Evolutionary conservation across 2,888 invertebrate species (phyloP).

Genomic region (Habroteleia sp.): DNA sequence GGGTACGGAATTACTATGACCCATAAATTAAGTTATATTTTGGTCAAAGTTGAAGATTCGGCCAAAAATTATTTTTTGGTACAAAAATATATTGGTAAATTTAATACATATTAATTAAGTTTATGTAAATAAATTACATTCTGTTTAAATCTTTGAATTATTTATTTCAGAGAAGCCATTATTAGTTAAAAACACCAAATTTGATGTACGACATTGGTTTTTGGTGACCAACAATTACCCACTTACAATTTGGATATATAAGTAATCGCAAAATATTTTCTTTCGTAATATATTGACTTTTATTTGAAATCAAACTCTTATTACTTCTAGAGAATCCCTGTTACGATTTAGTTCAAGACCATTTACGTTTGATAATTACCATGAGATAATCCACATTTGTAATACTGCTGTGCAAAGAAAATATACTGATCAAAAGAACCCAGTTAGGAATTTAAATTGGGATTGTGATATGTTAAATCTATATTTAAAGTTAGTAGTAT

Average conservation of each 20-base stretch:
- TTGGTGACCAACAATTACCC: conserved; percentile 89
- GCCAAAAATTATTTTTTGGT: conserved; percentile 87
- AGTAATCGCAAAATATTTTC: conserved; percentile 78
- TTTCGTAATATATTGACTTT: too few species aligned
- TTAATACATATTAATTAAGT: background rate
- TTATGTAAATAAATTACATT: too few species aligned
- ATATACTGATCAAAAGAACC: conserved; percentile 81
- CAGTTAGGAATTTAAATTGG: conserved; percentile 68
- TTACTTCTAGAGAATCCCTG: conserved; percentile 89
- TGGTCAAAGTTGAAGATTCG: conserved; percentile 84
- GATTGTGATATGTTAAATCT: conserved; percentile 77
- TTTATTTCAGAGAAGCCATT: conserved; percentile 87
- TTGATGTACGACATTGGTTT: conserved; percentile 95
- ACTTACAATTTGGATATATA: conserved; percentile 93
- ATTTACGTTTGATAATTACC: conserved; percentile 88
- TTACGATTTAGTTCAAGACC: conserved; percentile 92
- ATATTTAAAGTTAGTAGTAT: conserved; percentile 77
- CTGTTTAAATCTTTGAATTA: too few species aligned
- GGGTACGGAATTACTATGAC: conserved; percentile 92
- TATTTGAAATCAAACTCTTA: too few species aligned
- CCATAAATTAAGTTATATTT: conserved; percentile 87
- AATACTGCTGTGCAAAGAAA: conserved; percentile 93
- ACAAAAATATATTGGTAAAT: conserved; percentile 93
- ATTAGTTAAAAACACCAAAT: conserved; percentile 92
- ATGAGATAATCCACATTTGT: conserved; percentile 86